Base-by-base conservation (phyloP, 1,140 invertebrate genomes). In the Neomicropteryx cornuta region DNA sequence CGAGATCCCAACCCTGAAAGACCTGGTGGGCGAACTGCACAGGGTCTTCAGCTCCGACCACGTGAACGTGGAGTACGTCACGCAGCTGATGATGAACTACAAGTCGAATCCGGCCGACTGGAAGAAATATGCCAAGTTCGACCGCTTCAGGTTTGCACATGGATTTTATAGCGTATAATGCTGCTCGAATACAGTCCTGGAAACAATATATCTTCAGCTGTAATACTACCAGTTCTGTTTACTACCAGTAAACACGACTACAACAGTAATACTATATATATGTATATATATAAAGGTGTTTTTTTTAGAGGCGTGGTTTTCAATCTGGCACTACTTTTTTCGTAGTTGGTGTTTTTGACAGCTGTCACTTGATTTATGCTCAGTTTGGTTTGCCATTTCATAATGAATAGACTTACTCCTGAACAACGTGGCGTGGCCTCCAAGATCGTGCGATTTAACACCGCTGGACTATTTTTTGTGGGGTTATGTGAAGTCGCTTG, bases 91-190 rank as follows among this genome's bases (percentile, higher is more conserved):
- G 81, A 54, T 71, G 0, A 70, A 77, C 0, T 97, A 97, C 62
- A 87, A 84, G 55, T 91, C 85, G 17, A 88, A 94, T 52, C 77
- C 80, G 0, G 68, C 72, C 5, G 92, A 98, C 32, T 98, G 94
- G 94, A 85, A 77, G 52, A 89, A 91, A 56, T 98, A 78, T 53
- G 92, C 92, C 10, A 95, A 95, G 58, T 97, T 91, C 56, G 92
- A 97, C 60, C 75, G 84, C 54, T 85, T 85, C 59, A 87, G 86
- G 88, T 92, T 68, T 75, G 59, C 60, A 6, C 8, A 8, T 8
- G 8, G 24, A 8, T 8, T 27, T 8, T 8, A 27, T 27, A 27
- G 24, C 24, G n/a, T 32, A 32, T 16, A 6, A 21, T 4, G 22
- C 5, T 27, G 13, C 18, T 14, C 18, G 18, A 14, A 32, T 5